These are phyloP conservation scores for Oncorhynchus masou DNA, from an alignment of 2,113 vertebrate genomes.

Conservation along the genomic window DNA sequence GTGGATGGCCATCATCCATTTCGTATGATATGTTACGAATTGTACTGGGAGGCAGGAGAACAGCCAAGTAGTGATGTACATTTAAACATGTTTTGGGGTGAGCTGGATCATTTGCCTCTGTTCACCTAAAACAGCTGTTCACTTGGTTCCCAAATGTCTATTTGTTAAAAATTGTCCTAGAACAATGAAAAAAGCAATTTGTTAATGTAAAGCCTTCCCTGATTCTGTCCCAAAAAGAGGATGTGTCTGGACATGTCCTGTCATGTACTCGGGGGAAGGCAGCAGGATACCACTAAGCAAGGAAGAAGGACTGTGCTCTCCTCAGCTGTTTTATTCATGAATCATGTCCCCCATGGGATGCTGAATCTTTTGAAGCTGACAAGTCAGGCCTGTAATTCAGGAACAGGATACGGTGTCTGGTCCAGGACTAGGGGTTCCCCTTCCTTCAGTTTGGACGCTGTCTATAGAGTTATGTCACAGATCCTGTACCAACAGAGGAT, in stretches of 20 bases:
- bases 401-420: conserved; percentile 21
- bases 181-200: no score
- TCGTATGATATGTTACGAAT: no score
- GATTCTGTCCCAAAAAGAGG: neutral
- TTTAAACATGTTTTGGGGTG: no score
- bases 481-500: conserved; percentile 6
- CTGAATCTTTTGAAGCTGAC: neutral
- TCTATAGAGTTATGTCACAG: neutral
- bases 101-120: no score
- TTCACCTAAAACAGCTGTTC: no score
- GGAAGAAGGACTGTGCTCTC: neutral
- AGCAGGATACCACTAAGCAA: neutral
- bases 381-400: conserved; percentile 39
- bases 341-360: conserved; percentile 13
- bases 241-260: neutral
- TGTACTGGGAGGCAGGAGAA: no score
- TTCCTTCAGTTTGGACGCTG: conserved; percentile 22
- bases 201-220: no score
- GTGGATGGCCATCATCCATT: no score
- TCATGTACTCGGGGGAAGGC: neutral
- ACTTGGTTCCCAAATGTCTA: no score
- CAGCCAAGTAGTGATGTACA: no score
- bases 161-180: no score
- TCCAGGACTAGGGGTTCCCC: conserved; percentile 32
- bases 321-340: conserved; percentile 21